Evolutionary conservation across 2,113 vertebrate species (phyloP).

Genomic region (Lanius ludovicianus): DNA sequence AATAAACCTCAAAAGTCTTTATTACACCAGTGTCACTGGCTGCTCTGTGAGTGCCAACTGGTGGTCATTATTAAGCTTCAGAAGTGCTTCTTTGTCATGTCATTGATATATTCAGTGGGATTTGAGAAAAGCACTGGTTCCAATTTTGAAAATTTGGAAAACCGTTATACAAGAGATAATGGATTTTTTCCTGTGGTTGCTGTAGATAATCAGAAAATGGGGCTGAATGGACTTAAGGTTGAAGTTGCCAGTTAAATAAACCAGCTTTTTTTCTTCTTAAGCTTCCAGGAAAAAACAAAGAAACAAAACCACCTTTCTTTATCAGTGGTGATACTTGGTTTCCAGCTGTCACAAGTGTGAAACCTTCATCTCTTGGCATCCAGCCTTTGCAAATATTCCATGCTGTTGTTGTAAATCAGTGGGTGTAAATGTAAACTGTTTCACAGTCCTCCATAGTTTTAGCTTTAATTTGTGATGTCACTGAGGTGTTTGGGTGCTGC

Average conservation of each 20-base stretch:
- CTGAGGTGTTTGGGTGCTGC: not conserved
- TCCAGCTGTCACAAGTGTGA: not conserved
- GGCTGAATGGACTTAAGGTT: not conserved
- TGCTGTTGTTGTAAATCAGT: not conserved
- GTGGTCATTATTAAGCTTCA: not conserved
- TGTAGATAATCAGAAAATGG: not conserved
- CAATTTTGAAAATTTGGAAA: not conserved
- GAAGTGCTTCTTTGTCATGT: not conserved
- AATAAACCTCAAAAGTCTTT: not conserved
- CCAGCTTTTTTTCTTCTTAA: not conserved
- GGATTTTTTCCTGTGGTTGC: not conserved
- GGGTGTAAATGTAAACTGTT: not conserved
- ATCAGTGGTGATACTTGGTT: not conserved
- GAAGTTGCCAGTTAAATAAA: not conserved
- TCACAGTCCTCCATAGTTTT: not conserved
- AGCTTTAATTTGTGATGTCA: not conserved
- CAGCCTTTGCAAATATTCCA: not conserved
- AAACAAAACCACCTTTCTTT: not conserved
- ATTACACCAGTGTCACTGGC: not conserved
- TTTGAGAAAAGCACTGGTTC: not conserved
- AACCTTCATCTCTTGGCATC: not conserved
- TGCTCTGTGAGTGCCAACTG: not conserved
- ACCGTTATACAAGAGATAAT: not conserved
- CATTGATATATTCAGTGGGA: not conserved
- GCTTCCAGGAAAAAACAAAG: not conserved